Base-by-base conservation (phyloP, 2,113 vertebrate species). In the Colius striatus region DNA sequence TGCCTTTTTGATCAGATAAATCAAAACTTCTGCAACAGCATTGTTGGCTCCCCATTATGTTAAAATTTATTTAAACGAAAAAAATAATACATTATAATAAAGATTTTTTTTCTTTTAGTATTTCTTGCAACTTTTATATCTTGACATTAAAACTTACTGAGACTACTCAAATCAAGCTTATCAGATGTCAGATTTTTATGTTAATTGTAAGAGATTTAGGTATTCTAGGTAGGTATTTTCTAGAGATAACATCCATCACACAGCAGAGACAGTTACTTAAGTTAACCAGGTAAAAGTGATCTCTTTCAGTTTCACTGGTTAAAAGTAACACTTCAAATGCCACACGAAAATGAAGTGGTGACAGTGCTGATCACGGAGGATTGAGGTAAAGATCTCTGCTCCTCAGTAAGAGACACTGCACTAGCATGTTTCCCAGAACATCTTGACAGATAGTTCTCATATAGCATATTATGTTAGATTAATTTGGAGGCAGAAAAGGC, bases 301-400 rank as follows among this genome's bases (percentile, higher is more conserved):
- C 4, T 53, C 32, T 54, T 87, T 91, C 53, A 62, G 22, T 51
- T 71, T 82, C 77, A 51, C 21, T 41, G 13, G 25, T 45, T 85
- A 80, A 90, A 66, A 71, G 3, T 30, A 89, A 27, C 19, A 36
- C 9, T 81, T 58, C 41, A 36, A 72, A 82, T 2, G 10, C 14
- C 9, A 38, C 54, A 20, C 13, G 32, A 38, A 94, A 87, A 86
- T 67, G 43, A 77, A 50, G 45, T 79, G 29, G 14, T 0, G 1
- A 25, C 17, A 43, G 15, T 13, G 23, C 29, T 0, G 0, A 15
- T 60, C 54, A 57, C 0, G 0, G 10, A 90, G 20, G 14, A 57
- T 23, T 6, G 8, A 76, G 38, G 10, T 76, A 86, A 86, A 71
- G 15, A 12, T 76, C 18, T 41, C 25, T 67, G 26, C 14, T 51